These are phyloP conservation scores for Tortricodes alternella DNA, from an alignment of 2,888 invertebrate genomes.

Conservation along the genomic window DNA sequence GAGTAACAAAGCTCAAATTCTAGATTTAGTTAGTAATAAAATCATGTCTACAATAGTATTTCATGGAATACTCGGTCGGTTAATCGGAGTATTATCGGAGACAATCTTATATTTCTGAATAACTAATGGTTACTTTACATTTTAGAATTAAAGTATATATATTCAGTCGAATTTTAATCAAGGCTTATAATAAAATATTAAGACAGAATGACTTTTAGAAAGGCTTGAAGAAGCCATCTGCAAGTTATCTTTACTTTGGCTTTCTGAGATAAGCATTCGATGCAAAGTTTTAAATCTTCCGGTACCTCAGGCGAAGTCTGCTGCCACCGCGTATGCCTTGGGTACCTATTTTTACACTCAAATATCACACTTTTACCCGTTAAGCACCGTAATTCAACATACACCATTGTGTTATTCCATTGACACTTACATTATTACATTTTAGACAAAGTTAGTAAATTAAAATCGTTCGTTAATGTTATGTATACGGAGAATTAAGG, in stretches of 20 bases:
- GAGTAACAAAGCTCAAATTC: too few relatives aligned
- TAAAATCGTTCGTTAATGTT: too few relatives aligned
- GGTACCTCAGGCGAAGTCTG: slow-evolving; percentile 2
- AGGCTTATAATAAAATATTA: slow-evolving; percentile 1
- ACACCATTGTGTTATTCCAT: too few relatives aligned
- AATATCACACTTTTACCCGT: slow-evolving; percentile 63
- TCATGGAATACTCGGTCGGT: too few relatives aligned
- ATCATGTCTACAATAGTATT: too few relatives aligned
- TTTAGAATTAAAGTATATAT: neutral
- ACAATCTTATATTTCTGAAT: too few relatives aligned
- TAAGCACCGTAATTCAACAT: slow-evolving; percentile 54
- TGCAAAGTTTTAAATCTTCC: slow-evolving; percentile 2
- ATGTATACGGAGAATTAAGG: too few relatives aligned
- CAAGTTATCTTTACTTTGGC: slow-evolving; percentile 19
- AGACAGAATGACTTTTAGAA: slow-evolving; percentile 1
- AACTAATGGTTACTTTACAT: neutral
- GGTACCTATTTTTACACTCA: slow-evolving; percentile 45
- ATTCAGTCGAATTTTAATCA: slow-evolving; percentile 6
- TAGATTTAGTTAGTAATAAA: too few relatives aligned
- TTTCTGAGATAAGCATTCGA: slow-evolving; percentile 25
- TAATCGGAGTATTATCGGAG: too few relatives aligned
- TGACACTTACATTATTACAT: too few relatives aligned
- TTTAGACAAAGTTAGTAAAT: too few relatives aligned
- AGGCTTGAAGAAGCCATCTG: neutral
- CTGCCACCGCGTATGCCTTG: slow-evolving; percentile 26